Percentiles rank a stretch among this genome's conserved stretches.
These are phyloP conservation scores for Hyposmocoma kahamanoa DNA, from an alignment of 1,140 invertebrate species.

Conservation along the genomic window DNA sequence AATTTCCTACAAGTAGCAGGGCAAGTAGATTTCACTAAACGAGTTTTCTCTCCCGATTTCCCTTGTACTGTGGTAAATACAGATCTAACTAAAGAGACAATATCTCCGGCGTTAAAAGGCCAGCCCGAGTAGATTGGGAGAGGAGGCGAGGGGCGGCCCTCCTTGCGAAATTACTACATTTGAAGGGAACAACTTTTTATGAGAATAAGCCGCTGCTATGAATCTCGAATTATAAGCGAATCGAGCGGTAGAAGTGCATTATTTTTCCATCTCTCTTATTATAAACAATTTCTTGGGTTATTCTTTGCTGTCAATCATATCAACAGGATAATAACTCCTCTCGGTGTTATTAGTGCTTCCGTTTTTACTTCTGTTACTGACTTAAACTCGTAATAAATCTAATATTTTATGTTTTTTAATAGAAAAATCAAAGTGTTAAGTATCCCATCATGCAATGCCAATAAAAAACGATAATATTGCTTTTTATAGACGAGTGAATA, in stretches of 20 bases:
- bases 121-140: slow-evolving; percentile 42
- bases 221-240: slow-evolving; percentile 70
- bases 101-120: slow-evolving; percentile 70
- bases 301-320: neutral
- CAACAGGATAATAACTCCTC: neutral
- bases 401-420: no score
- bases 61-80: slow-evolving; percentile 60
- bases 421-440: no score
- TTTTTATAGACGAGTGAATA: no score
- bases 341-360: neutral
- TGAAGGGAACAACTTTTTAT: slow-evolving; percentile 72
- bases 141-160: slow-evolving; percentile 35
- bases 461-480: no score
- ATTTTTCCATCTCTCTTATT: neutral
- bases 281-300: neutral
- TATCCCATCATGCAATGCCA: no score
- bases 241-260: slow-evolving; percentile 45
- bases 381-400: no score
- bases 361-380: no score
- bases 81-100: slow-evolving; percentile 70
- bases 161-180: slow-evolving; percentile 71
- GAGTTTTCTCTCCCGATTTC: slow-evolving; percentile 35
- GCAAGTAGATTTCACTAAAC: no score
- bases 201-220: slow-evolving; percentile 69
- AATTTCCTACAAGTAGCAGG: no score